phyloP scores from a whole-genome alignment of 2,113 vertebrate species.

The Choloepus hoffmanni region DNA sequence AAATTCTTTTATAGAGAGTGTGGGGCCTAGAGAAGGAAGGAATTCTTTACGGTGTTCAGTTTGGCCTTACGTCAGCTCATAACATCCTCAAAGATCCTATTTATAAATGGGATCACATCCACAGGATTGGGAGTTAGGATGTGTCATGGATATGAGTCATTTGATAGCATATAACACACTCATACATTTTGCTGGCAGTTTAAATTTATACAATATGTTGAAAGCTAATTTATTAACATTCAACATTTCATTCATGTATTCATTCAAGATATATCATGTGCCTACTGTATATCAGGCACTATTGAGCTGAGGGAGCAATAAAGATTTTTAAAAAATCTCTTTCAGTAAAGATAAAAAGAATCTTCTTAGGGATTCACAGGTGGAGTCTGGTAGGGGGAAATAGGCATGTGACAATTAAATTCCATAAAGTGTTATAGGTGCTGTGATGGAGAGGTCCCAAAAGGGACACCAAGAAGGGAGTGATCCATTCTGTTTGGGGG shows the following conservation, averaged over 20 bases:
- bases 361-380: background rate
- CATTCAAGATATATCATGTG: background rate
- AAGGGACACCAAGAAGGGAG: background rate
- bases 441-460: background rate
- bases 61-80: too few species aligned
- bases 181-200: background rate
- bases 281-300: background rate
- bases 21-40: background rate
- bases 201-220: background rate
- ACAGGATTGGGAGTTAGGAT: too few species aligned
- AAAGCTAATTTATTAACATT: conserved; percentile 9
- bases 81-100: too few species aligned
- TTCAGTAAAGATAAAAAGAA: background rate
- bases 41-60: background rate
- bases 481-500: background rate
- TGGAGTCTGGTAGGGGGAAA: background rate
- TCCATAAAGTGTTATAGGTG: background rate
- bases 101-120: too few species aligned
- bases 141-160: too few species aligned
- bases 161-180: too few species aligned
- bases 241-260: background rate
- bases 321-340: background rate
- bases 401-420: background rate
- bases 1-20: background rate
- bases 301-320: background rate